Evolutionary conservation across 1,140 invertebrate genomes (phyloP).

Genomic region (Leptinotarsa undecemlineata): DNA sequence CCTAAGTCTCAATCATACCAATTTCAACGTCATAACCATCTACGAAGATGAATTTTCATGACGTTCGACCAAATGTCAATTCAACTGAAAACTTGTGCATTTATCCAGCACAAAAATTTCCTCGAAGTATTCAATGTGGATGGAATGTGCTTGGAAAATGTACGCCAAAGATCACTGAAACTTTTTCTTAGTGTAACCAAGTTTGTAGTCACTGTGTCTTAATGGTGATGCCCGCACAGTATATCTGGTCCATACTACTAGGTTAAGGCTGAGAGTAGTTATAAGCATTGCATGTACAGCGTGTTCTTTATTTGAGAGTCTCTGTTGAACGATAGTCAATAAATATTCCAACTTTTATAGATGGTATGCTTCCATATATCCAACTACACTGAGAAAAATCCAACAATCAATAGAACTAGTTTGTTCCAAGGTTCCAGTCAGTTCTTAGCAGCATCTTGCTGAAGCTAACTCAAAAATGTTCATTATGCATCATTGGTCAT

Average conservation of each 20-base stretch:
- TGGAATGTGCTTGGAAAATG: not conserved
- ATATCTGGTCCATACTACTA: conserved; percentile 48
- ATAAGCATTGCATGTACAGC: not conserved
- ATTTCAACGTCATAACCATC: not conserved
- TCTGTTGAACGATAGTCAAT: no score
- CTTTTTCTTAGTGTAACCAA: not conserved
- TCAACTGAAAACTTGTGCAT: not conserved
- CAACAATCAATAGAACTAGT: no score
- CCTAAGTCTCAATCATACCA: no score
- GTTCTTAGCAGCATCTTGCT: no score
- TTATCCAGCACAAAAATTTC: not conserved
- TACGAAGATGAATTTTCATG: not conserved
- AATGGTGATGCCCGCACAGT: conserved; percentile 48
- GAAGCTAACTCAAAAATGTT: no score
- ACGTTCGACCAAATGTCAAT: not conserved
- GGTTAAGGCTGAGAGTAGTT: conserved; percentile 26
- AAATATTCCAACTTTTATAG: no score
- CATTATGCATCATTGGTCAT: no score
- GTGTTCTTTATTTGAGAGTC: not conserved
- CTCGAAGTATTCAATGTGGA: not conserved
- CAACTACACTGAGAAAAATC: no score
- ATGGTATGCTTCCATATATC: no score
- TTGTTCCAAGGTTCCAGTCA: no score
- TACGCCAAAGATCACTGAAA: not conserved
- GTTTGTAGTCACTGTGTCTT: conserved; percentile 9